These are phyloP conservation scores for Glandiceps talaboti DNA, from an alignment of 53 echinoderm and acorn worm genomes.

Conservation along the genomic window DNA sequence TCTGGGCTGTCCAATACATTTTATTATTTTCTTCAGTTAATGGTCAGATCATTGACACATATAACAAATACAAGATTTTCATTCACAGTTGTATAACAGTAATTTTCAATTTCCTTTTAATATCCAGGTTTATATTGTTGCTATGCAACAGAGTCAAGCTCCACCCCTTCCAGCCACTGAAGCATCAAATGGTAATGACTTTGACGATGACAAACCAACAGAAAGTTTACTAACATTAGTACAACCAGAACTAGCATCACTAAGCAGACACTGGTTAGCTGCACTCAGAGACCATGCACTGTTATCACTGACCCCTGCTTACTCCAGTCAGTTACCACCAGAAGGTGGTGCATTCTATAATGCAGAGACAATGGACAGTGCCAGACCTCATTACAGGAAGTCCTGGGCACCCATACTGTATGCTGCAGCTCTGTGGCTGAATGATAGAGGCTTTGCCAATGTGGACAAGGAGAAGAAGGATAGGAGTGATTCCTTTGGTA, in stretches of 20 bases:
- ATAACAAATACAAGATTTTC: no score
- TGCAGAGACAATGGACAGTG: constrained; percentile 82
- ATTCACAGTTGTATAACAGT: no score
- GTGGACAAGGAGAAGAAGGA: constrained; percentile 55
- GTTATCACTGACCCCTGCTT: constrained; percentile 74
- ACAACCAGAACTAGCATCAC: constrained; percentile 67
- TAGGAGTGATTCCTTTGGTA: constrained; percentile 47
- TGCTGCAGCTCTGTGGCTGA: constrained; percentile 83
- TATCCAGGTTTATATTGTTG: constrained; percentile 98
- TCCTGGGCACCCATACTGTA: constrained; percentile 93
- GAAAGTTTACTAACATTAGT: constrained; percentile 89
- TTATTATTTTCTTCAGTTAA: no score
- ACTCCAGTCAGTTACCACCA: constrained; percentile 81
- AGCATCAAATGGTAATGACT: neutral
- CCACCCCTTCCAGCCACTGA: neutral
- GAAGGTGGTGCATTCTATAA: constrained; percentile 96
- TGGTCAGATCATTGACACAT: no score
- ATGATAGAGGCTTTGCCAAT: constrained; percentile 56
- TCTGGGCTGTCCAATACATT: no score
- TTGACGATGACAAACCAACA: constrained; percentile 28
- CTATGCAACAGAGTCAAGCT: constrained; percentile 79
- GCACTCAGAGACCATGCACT: constrained; percentile 96
- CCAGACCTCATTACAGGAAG: constrained; percentile 87
- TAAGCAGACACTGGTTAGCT: constrained; percentile 94
- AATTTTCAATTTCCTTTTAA: no score